These are phyloP conservation scores for Drosophila gaucha DNA, from an alignment of 2,888 invertebrate genomes.

Conservation along the genomic window DNA sequence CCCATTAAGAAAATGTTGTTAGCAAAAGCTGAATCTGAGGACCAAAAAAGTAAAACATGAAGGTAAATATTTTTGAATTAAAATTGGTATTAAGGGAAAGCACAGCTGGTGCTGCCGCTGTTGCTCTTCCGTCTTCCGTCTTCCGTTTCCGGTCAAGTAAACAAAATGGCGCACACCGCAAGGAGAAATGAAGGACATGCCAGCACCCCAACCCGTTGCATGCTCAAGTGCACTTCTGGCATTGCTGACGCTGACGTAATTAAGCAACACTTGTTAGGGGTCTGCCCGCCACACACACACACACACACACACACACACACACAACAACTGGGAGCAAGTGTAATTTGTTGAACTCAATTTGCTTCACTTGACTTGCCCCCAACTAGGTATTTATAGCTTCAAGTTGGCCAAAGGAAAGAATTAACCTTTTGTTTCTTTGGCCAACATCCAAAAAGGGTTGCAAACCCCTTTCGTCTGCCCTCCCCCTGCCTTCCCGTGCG, in stretches of 20 bases:
- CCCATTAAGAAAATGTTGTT: slow-evolving; percentile 58
- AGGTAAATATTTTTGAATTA: slow-evolving; percentile 50
- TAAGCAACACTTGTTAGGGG: slow-evolving; percentile 73
- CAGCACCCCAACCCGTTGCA: slow-evolving; percentile 40
- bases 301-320: slow-evolving; percentile 24
- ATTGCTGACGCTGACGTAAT: slow-evolving; percentile 69
- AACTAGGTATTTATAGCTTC: slow-evolving; percentile 50
- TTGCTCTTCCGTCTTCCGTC: slow-evolving; percentile 49
- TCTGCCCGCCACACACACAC: slow-evolving; percentile 15
- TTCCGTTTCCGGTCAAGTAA: slow-evolving; percentile 66
- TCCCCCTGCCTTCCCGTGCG: neutral
- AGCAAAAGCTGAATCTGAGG: slow-evolving; percentile 6
- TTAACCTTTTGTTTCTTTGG: slow-evolving; percentile 32
- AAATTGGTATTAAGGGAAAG: slow-evolving; percentile 46
- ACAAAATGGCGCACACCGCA: slow-evolving; percentile 52
- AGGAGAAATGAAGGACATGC: slow-evolving; percentile 62
- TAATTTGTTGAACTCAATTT: slow-evolving; percentile 77
- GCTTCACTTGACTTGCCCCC: slow-evolving; percentile 52
- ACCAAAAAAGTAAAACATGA: slow-evolving; percentile 23
- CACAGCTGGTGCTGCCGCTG: slow-evolving; percentile 19
- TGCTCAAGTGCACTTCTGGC: slow-evolving; percentile 71
- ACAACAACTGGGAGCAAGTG: slow-evolving; percentile 56
- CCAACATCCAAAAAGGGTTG: slow-evolving; percentile 23
- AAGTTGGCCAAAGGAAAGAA: slow-evolving; percentile 43
- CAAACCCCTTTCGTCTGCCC: neutral